Evolutionary conservation across 2,888 invertebrate genomes (phyloP).

Genomic region (Chrysopilus asiliformis): DNA sequence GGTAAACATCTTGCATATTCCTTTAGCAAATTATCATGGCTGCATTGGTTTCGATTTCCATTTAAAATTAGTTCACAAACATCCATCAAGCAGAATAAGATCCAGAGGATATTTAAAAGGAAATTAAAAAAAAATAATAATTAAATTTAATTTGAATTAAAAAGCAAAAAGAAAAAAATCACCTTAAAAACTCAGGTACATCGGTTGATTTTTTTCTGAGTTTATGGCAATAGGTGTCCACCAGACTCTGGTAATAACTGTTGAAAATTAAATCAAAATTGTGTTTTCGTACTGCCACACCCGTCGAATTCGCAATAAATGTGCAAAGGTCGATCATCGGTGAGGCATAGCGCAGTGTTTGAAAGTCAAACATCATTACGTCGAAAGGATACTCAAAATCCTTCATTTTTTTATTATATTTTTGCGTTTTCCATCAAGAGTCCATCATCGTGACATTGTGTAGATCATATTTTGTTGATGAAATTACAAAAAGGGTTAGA

Average conservation of each 20-base stretch:
- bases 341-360: slow-evolving; percentile 29
- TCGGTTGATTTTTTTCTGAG: slow-evolving; percentile 9
- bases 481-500: no score
- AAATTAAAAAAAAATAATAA: slow-evolving; percentile 1
- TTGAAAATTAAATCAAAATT: slow-evolving; percentile 27
- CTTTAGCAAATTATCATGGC: slow-evolving; percentile 22
- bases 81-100: no score
- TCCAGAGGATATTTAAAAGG: no score
- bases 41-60: no score
- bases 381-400: no score
- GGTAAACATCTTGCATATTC: slow-evolving; percentile 28
- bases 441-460: no score
- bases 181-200: slow-evolving; percentile 26
- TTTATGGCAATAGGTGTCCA: slow-evolving; percentile 14
- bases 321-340: slow-evolving; percentile 31
- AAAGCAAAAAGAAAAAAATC: no score
- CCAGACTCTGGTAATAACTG: slow-evolving; percentile 23
- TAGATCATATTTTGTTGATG: no score
- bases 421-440: no score
- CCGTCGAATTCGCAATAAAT: slow-evolving; percentile 25
- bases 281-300: slow-evolving; percentile 22
- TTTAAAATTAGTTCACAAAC: no score
- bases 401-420: no score
- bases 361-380: slow-evolving; percentile 34
- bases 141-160: slow-evolving; percentile 2